Evolutionary conservation across 37 sponge, comb jelly and placozoan species (phyloP), one percentile per base, ranked within the genome.

Genomic region (Bolinopsis microptera): DNA sequence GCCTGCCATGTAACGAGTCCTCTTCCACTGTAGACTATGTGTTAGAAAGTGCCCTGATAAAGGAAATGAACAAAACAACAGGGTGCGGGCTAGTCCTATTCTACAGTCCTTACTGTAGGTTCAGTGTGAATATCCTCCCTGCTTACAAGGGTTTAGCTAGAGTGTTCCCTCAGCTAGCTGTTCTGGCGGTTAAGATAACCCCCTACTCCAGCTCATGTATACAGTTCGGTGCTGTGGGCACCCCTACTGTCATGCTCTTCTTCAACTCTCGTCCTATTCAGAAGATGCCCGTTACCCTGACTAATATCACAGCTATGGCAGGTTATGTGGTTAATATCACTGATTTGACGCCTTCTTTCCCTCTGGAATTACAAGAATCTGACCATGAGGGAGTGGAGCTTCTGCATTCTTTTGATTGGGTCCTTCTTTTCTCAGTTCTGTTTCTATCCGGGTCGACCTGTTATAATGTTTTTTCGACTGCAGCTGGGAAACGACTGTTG

Each of bases 181-280:
- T 77, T 3, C 16, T 77, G 28, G 80, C 80, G 2, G 80, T 77
- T 1, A 27, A 77, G 80, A 77, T 77, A 28, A 77, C 27, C 80
- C 33, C 90, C 90, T 86, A 39, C 90, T 41, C 90, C 90, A 86
- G 90, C 31, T 86, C 90, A 0, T 86, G 90, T 40, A 41, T 86
- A 1, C 90, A 86, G 48, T 86, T 41, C 61, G 90, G 90, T 5
- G 90, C 90, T 26, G 90, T 86, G 0, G 90, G 90, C 1, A 86
- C 90, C 2, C 90, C 90, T 21, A 86, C 90, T 5, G 90, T 86
- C 90, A 39, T 86, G 41, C 26, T 86, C 27, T 86, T 39, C 90
- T 38, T 36, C 90, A 41, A 86, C 26, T 86, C 90, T 25, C n/a
- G 61, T 16, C 61, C 61, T 0, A 28, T 86, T 9, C n/a, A 34